Base-by-base conservation (phyloP, 2,888 invertebrate genomes). In the Netelia melanura region DNA sequence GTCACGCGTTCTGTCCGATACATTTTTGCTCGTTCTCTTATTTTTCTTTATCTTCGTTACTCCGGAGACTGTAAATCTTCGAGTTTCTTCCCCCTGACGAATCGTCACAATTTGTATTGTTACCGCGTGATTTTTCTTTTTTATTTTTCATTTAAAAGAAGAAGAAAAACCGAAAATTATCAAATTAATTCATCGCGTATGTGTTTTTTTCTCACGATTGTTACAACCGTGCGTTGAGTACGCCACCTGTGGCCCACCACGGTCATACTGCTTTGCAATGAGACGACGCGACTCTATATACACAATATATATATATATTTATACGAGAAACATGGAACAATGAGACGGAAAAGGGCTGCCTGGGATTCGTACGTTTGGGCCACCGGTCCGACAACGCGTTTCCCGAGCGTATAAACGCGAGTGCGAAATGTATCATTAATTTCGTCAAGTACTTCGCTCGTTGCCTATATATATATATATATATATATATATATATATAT, bases 391-490 rank as follows among this genome's bases (percentile, higher is more conserved):
- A 61, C 56, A 52, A 78, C 75, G 71, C 78, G 56, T 81, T 84
- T 84, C 80, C 81, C 77, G 76, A 56, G 74, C 74, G 52, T 65
- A 65, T 74, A 79, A 68, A 68, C 78, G 74, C 58, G 30, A 30
- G 30, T 5, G 78, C 84, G 70, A 85, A 81, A 85, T 81, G 81
- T 85, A 81, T 85, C 84, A 85, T 85, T 85, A 85, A 85, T 85
- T 81, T 81, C 78, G 81, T 78, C 78, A 72, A 78, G 77, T 75
- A 38, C 81, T 48, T 52, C 3, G 0, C 30, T 30, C 68, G 74
- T 85, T 48, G 78, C 43, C 68, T 67, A 61, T 77, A 23, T 48
- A 14, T 54, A 43, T 71, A 68, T 81, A 17, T 17, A 17, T 17
- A 62, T 17, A 21, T 30, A 30, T 30, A 30, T 30, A 30, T 30